These are phyloP conservation scores for Trachythela sp. DNA, from an alignment of 64 coral and sea anemone genomes.

Conservation along the genomic window DNA sequence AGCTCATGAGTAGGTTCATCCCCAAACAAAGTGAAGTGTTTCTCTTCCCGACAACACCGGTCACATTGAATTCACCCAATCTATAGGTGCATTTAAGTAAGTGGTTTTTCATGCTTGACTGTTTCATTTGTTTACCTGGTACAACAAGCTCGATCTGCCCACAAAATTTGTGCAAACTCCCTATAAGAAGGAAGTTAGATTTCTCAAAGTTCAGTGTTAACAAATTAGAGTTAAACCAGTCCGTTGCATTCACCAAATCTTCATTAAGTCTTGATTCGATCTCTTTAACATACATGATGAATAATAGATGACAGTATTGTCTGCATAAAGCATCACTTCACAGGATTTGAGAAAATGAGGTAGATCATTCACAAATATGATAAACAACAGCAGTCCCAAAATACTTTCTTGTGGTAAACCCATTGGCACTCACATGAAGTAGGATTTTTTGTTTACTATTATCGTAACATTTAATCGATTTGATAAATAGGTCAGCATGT, in stretches of 20 bases:
- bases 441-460: neutral
- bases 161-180: too few species aligned
- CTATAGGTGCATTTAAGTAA: too few species aligned
- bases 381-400: neutral
- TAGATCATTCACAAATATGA: too few species aligned
- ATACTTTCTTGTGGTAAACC: too few species aligned
- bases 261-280: constrained; percentile 2
- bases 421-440: neutral
- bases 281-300: neutral
- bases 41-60: too few species aligned
- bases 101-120: too few species aligned
- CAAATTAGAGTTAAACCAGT: neutral
- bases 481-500: neutral
- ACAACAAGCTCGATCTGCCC: too few species aligned
- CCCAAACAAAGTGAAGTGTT: too few species aligned
- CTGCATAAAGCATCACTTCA: neutral
- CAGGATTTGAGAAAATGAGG: neutral
- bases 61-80: too few species aligned
- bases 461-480: neutral
- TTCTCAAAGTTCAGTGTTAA: neutral
- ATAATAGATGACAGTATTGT: neutral
- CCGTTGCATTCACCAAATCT: neutral
- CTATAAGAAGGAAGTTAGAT: too few species aligned
- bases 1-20: too few species aligned
- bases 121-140: too few species aligned